phyloP scores from a whole-genome alignment of 2,113 vertebrate species.

The Phylloscopus trochilus region DNA sequence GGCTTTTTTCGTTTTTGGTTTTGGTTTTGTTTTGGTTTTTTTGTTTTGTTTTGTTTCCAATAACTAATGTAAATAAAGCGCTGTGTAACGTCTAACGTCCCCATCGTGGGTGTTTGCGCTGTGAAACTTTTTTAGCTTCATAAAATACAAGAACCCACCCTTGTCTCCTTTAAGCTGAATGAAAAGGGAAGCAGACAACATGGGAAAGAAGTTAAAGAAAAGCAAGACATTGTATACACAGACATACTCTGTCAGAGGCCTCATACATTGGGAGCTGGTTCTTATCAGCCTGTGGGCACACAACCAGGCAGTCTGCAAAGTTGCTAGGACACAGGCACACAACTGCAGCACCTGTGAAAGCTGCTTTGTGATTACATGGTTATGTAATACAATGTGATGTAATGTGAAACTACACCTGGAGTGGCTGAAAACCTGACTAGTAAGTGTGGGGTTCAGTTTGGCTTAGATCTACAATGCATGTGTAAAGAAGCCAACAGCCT shows the following conservation, averaged over 20 bases:
- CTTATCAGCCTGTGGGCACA: background rate
- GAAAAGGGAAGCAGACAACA: background rate
- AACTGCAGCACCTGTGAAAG: background rate
- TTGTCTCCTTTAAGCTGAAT: background rate
- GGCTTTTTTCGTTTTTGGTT: too few relatives aligned
- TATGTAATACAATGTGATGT: background rate
- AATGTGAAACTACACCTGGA: background rate
- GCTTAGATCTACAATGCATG: background rate
- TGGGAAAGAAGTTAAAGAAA: background rate
- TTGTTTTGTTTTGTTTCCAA: background rate
- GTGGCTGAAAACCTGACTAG: background rate
- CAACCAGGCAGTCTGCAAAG: background rate
- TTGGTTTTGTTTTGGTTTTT: background rate
- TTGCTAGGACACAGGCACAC: background rate
- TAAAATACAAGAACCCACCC: background rate
- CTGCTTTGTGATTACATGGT: background rate
- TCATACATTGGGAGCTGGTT: background rate
- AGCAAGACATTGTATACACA: background rate
- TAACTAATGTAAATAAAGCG: background rate
- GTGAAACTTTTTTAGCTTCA: constrained; percentile 8
- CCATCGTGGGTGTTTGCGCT: background rate
- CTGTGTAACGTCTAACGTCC: background rate
- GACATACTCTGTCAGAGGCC: background rate
- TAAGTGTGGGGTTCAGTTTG: background rate
- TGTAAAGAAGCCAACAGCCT: background rate